phyloP scores from a whole-genome alignment of 2,888 invertebrate genomes.

The Leptopilina myrica region DNA sequence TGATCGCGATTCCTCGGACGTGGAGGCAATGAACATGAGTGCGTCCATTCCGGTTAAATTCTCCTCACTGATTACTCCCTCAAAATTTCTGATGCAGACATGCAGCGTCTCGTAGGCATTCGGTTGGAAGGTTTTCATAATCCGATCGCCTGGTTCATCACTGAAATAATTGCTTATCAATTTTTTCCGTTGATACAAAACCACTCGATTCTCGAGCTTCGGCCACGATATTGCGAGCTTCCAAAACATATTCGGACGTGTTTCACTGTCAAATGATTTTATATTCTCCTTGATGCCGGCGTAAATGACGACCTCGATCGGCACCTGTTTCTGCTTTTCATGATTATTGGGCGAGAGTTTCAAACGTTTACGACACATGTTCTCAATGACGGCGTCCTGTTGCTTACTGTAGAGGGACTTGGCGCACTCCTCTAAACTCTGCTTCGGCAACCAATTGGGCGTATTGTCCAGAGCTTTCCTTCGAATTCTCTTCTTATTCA shows the following conservation, averaged over 20 bases:
- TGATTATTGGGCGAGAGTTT: constrained; percentile 48
- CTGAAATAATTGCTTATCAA: constrained; percentile 78
- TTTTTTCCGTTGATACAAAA: constrained; percentile 77
- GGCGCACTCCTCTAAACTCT: constrained; percentile 75
- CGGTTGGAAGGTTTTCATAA: constrained; percentile 67
- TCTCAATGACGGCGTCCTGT: constrained; percentile 76
- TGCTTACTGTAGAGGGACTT: constrained; percentile 75
- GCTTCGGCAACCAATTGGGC: constrained; percentile 79
- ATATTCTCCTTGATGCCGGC: constrained; percentile 78
- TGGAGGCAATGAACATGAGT: constrained; percentile 66
- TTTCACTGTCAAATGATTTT: constrained; percentile 75
- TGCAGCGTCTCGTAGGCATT: constrained; percentile 67
- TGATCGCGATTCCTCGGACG: constrained; percentile 62
- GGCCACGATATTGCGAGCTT: constrained; percentile 82
- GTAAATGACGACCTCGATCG: constrained; percentile 77
- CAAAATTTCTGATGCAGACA: constrained; percentile 69
- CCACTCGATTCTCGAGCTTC: constrained; percentile 76
- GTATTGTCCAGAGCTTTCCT: constrained; percentile 78
- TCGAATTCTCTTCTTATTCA: constrained; percentile 75
- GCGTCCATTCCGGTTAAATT: constrained; percentile 68
- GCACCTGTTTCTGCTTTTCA: constrained; percentile 62
- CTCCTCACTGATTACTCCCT: constrained; percentile 64
- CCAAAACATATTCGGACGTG: constrained; percentile 79
- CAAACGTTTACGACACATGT: constrained; percentile 75
- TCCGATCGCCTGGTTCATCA: constrained; percentile 64